Base-by-base conservation (phyloP, 2,113 vertebrate genomes). In the Danionella cerebrum region DNA sequence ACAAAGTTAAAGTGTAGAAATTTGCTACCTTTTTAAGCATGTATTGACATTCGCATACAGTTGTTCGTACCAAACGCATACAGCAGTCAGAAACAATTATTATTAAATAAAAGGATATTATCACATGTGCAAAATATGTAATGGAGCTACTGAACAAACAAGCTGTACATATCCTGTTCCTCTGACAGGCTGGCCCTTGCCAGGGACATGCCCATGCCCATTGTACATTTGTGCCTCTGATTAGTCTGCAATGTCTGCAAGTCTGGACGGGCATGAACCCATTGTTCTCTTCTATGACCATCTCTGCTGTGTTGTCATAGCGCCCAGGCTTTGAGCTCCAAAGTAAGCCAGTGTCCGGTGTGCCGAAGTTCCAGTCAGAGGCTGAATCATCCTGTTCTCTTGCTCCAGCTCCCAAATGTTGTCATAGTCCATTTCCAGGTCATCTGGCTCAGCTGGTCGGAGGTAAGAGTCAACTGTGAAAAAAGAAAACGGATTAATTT, bases 361-460 rank as follows among this genome's bases (percentile, higher is more conserved):
- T 84, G 85, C 66, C 21, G 79, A 82, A 84, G 88, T 87, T 79
- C 82, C 85, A 82, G 82, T 42, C 80, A 71, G 51, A 42, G 78
- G 76, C 79, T 83, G 86, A 80, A 80, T 83, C 84, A 89, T 85
- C 67, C 77, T 75, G n/a, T 74, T 77, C 76, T 84, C 76, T 39
- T 54, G 65, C 69, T 87, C 73, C n/a, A 75, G 82, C 70, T 87
- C 85, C 89, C 89, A 90, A 82, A 90, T 88, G 84, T 90, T 90
- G 78, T 90, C 89, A 81, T 90, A 90, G 82, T 90, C 88, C 45
- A 88, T 72, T 83, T 89, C 87, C 88, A 86, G 88, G 79, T 89
- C 86, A 77, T 89, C 87, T 74, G 86, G 84, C 53, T 87, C 87
- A 10, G 67, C 73, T 52, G 84, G 88, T 75, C 84, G 60, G 39